Evolutionary conservation across 2,797 vertebrate species (phyloP), one percentile per base, ranked within the genome.

Genomic region (Anableps anableps): DNA sequence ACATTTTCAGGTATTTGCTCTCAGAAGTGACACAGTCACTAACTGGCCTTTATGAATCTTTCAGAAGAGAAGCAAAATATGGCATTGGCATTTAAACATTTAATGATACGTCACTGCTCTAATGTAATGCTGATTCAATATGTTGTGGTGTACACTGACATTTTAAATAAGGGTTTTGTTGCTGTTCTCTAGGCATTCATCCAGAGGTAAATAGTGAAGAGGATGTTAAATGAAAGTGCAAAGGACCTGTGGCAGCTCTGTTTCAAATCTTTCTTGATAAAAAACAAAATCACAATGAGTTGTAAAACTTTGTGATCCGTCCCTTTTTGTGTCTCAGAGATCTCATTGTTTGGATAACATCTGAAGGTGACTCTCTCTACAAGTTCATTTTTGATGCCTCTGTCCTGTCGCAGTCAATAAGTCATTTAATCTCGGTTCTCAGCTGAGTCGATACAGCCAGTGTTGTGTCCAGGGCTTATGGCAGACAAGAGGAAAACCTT

Each of bases 401-500:
- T 82, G 85, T 87, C 88, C 86, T 82, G 85, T 87, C 77, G 74
- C 93, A 92, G 95, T 96, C 96, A 96, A 96, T 96, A 96, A 96
- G 92, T 91, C 92, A 94, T 96, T 96, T 96, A 95, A 96, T 96
- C 94, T 93, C 0, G 73, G 82, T 78, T 91, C 89, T 92, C 84
- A 84, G 90, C 87, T 76, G 78, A 92, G 95, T 95, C 94, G 89
- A 96, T 95, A 94, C 53, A 51, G 89, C 93, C 80, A 86, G 91
- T 93, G 92, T 91, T 73, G 83, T 76, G 79, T 94, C 93, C 94
- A 88, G 87, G 86, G 93, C 93, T 93, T 95, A 90, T 84, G 88
- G 87, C 72, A 73, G 91, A 91, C 88, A 81, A 91, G 93, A 93
- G 82, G 66, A 89, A 86, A 89, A 81, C 92, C 93, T 91, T 94